Base-by-base conservation (phyloP, 2,113 vertebrate species). In the Coreoperca whiteheadi region DNA sequence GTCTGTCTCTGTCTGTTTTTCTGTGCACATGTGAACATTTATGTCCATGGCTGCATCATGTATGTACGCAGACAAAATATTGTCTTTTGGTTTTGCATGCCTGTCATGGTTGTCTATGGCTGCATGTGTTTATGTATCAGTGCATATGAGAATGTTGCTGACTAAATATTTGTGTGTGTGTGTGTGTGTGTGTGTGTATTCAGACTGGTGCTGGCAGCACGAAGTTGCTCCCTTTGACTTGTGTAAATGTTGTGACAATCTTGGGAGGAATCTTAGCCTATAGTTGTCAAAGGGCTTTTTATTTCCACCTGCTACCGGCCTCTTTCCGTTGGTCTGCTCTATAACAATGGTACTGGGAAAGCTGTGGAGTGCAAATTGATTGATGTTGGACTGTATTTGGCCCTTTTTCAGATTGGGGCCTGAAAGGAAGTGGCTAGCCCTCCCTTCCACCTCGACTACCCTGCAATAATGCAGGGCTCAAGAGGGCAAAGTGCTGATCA, bases 221-320 rank as follows among this genome's bases (percentile, higher is more conserved):
- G 74, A 48, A 79, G 9, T 82, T 73, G 68, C 87, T 91, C 87
- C 61, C 78, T 89, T 72, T 70, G 56, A 77, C 86, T 93, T 92
- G 87, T 90, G 78, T 91, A 92, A 93, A 94, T 88, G 94, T 92
- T 89, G 87, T 86, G 84, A 77, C 65, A 72, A 91, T 89, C 89
- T 79, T 82, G 79, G 79, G 79, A 90, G 87, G 91, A 94, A 92
- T 94, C 90, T 93, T 74, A 88, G 78, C 85, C 87, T 91, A 79
- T 86, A 91, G 89, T 88, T 92, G 93, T 94, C 91, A 87, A 87
- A 93, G 86, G 79, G 84, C 83, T 90, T 95, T 94, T 92, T 92
- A 94, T 95, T 95, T 96, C 94, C 95, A 96, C 95, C 95, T 96
- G 95, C 89, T 94, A 88, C 92, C 81, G 93, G 92, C 93, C 95